Evolutionary conservation across 2,113 vertebrate species (phyloP).

Genomic region (Myrmophylax atrothorax): DNA sequence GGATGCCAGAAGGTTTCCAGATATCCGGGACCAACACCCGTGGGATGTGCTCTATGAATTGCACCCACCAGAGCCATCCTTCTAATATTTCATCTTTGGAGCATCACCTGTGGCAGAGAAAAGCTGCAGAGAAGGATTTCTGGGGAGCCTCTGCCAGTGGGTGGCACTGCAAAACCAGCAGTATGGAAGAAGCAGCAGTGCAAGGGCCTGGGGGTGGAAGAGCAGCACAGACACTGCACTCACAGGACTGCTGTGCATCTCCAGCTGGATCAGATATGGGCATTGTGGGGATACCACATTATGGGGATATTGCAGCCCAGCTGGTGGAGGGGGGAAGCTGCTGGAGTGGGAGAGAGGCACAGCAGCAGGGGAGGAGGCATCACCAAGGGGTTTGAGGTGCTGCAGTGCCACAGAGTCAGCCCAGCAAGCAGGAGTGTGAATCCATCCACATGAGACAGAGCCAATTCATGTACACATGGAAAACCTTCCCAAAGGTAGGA

Average conservation of each 20-base stretch:
- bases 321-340: background rate
- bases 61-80: background rate
- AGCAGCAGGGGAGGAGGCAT: background rate
- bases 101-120: background rate
- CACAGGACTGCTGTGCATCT: background rate
- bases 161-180: conserved; percentile 58
- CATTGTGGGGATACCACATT: background rate
- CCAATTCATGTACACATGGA: background rate
- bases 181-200: background rate
- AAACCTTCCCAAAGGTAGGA: background rate
- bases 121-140: background rate
- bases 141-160: conserved; percentile 28
- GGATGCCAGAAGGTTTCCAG: background rate
- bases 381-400: background rate
- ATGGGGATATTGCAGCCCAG: background rate
- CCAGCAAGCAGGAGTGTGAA: rapidly evolving
- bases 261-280: rapidly evolving
- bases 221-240: background rate
- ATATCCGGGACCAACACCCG: background rate
- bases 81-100: background rate
- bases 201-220: background rate
- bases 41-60: background rate
- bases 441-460: background rate
- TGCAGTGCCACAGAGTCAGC: rapidly evolving
- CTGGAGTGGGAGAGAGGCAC: background rate